Evolutionary conservation across 2,797 vertebrate genomes (phyloP).

Genomic region (Paedocypris micromegethes): DNA sequence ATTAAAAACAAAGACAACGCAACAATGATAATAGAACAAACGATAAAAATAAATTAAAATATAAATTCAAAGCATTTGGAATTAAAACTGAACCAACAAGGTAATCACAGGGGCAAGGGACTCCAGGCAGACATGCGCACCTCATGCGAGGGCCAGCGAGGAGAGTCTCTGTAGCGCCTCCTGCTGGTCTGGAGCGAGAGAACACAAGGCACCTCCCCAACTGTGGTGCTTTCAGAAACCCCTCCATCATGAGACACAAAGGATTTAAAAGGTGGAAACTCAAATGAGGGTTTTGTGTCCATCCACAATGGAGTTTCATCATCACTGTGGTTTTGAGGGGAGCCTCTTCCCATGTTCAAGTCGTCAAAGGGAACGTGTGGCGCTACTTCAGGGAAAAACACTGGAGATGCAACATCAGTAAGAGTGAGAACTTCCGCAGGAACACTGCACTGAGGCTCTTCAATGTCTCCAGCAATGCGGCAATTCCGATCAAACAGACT

Average conservation of each 20-base stretch:
- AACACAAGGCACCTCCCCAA: conserved; percentile 17
- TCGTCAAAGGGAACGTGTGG: conserved; percentile 9
- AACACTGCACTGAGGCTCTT: background rate
- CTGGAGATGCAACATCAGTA: background rate
- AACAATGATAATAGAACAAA: too few relatives aligned
- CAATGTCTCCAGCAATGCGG: conserved; percentile 9
- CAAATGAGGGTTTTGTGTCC: conserved; percentile 11
- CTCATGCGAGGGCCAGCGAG: conserved; percentile 50
- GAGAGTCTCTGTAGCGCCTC: conserved; percentile 53
- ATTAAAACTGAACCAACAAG: conserved; percentile 11
- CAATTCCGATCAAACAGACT: conserved; percentile 44
- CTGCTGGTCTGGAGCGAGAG: conserved; percentile 35
- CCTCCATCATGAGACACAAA: conserved; percentile 23
- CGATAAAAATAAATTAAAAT: conserved; percentile 28
- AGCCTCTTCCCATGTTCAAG: conserved; percentile 1
- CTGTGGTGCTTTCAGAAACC: conserved; percentile 16
- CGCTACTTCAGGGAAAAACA: conserved; percentile 24
- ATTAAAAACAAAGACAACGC: conserved; percentile 48
- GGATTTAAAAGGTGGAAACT: conserved; percentile 7
- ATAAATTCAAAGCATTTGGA: background rate
- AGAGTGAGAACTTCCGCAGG: background rate
- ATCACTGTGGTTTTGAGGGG: conserved; percentile 5
- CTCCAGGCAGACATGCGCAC: conserved; percentile 48
- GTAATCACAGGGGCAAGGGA: conserved; percentile 41
- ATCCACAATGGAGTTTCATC: conserved; percentile 2